These are phyloP conservation scores for Resseliella maxima DNA, from an alignment of 2,888 invertebrate species.

Conservation along the genomic window DNA sequence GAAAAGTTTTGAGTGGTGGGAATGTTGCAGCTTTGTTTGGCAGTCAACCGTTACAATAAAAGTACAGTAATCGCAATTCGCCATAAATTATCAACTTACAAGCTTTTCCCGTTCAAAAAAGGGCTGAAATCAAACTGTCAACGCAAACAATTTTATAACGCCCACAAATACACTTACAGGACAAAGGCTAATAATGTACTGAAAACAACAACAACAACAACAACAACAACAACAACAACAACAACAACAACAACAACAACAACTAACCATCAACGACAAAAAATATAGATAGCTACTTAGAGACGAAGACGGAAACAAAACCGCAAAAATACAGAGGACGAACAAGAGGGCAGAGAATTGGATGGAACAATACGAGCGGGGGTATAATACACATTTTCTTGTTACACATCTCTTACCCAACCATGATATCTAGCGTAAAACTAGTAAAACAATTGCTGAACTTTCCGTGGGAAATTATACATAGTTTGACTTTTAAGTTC, in stretches of 20 bases:
- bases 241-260: background rate
- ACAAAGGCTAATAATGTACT: conserved; percentile 45
- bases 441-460: conserved; percentile 10
- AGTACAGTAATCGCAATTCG: background rate
- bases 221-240: background rate
- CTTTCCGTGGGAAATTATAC: conserved; percentile 22
- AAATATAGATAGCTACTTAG: no score
- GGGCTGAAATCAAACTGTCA: conserved; percentile 35
- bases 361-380: no score
- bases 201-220: background rate
- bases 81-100: conserved; percentile 30
- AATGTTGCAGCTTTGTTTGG: background rate
- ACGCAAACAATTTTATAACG: conserved; percentile 18
- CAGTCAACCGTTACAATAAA: background rate
- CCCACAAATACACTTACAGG: conserved; percentile 48
- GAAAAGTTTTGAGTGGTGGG: background rate
- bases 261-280: no score
- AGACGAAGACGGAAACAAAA: background rate
- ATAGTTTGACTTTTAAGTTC: conserved; percentile 35
- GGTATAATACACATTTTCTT: background rate
- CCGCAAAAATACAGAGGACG: background rate
- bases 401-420: background rate
- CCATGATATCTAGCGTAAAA: background rate
- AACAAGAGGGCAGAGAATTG: no score
- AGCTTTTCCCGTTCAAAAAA: background rate